Base-by-base conservation (phyloP, 2,797 vertebrate species). In the Furcifer pardalis region DNA sequence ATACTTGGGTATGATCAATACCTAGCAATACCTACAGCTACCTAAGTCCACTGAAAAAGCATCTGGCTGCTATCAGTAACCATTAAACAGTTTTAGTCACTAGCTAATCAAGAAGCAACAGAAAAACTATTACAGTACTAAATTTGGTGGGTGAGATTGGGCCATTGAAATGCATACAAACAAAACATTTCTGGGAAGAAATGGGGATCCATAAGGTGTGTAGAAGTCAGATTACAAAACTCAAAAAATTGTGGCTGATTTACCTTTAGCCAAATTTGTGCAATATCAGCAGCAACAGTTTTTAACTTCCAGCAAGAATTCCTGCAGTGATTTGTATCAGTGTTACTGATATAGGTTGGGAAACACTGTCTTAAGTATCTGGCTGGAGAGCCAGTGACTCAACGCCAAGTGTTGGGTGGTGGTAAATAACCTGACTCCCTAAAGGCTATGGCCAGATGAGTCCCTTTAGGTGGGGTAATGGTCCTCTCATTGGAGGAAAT, bases 191-290 rank as follows among this genome's bases (percentile, higher is more conserved):
- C 60, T 32, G 68, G 42, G 42, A 4, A 25, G 52, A 81, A 62
- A 21, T 46, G 71, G 21, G 7, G 32, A 27, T 82, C 74, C 12
- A 10, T 71, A 7, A 56, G 12, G 35, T 59, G 44, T 62, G 32
- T 9, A 59, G 17, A 1, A 63, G 60, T 65, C 42, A 9, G 8
- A 4, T 46, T 63, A 30, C 23, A 63, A 59, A 75, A 37, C 15
- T 52, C 62, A 52, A 9, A 75, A 46, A 63, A 23, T 44, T 37
- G 46, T 30, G 25, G 30, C 30, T 82, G 2, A 40, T 74, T 46
- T 75, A 42, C 59, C 71, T 65, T 82, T 65, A 65, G 32, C 59
- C 44, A 49, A 75, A 27, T 82, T n/a, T 82, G 60, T 35, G 60
- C 49, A 74, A 74, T 63, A 82, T 35, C 9, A 71, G 3, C 8